phyloP scores from a whole-genome alignment of 2,888 invertebrate species.

The Doris montereyensis region DNA sequence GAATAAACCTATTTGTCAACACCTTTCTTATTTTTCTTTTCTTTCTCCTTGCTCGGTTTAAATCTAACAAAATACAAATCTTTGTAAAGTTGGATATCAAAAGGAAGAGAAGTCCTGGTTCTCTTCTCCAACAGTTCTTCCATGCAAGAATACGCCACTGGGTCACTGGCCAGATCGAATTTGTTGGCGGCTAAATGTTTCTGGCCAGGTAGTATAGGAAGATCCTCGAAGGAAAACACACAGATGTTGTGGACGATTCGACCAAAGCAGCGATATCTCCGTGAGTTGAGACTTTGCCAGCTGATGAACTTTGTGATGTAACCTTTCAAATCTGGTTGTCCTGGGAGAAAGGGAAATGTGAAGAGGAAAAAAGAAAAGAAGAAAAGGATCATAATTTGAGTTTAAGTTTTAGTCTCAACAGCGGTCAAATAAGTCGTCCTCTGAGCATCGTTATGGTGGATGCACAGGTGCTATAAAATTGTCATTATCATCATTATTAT shows the following conservation, averaged over 20 bases:
- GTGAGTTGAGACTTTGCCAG: slow-evolving; percentile 49
- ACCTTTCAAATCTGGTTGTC: slow-evolving; percentile 38
- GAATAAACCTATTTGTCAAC: no score
- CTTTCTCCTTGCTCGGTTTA: no score
- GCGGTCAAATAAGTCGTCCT: no score
- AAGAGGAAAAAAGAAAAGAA: background rate
- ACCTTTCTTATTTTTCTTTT: no score
- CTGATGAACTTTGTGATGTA: slow-evolving; percentile 53
- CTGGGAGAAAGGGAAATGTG: background rate
- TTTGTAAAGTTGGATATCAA: background rate
- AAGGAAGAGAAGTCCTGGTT: slow-evolving; percentile 35
- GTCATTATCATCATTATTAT: no score
- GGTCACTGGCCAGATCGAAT: slow-evolving; percentile 64
- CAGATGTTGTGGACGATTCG: slow-evolving; percentile 52
- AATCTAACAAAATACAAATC: slow-evolving; percentile 14
- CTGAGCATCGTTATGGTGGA: background rate
- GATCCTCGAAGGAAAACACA: slow-evolving; percentile 60
- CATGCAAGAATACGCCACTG: slow-evolving; percentile 64
- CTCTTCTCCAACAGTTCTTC: slow-evolving; percentile 55
- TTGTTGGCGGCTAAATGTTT: slow-evolving; percentile 70
- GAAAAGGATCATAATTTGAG: no score
- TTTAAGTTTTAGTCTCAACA: no score
- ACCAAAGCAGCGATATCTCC: slow-evolving; percentile 46
- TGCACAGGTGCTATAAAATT: no score
- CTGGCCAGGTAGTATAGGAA: slow-evolving; percentile 51